Evolutionary conservation across 2,888 invertebrate genomes (phyloP), one percentile per base, ranked within the genome.

Genomic region (Nymphalis c-album): DNA sequence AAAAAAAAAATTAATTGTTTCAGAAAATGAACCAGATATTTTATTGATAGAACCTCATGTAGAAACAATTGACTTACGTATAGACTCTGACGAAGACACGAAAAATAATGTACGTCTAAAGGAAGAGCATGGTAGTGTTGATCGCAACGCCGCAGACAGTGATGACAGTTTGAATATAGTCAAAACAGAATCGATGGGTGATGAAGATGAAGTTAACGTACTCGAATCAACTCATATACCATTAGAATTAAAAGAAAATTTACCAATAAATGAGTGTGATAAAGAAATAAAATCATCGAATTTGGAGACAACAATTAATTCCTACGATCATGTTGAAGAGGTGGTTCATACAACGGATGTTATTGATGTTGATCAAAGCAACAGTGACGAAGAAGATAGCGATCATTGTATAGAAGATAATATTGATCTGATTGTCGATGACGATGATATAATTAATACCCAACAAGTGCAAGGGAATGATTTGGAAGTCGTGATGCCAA

Each of bases 21-120:
- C 77, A 85, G 87, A 79, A 55, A 76, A 74, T 45, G 82, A 76
- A 31, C 82, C 84, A 3, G 89, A 89, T 55, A 57, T 88, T 0
- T 75, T 82, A 17, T 60, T 87, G 2, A 69, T 91, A 2, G 91
- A 91, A 73, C 84, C 84, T 8, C 74, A 72, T 2, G 80, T 91
- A 20, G 90, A 90, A 74, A 87, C 85, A 0, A 87, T 91, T 51
- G 82, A 85, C 53, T 74, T 87, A 18, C 17, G 60, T 26, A n/a
- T 66, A 48, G 80, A 77, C 17, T 72, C 75, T 0, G 84, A 85
- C 35, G 83, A 83, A 3, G 88, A 85, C 35, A 65, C 72, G 71
- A 58, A 76, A 18, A 35, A 18, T 4, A 18, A 18, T 18, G 26
- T 17, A 10, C 1, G 10, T 10, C 10, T 40, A 40, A 53, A 26